Evolutionary conservation across 2,888 invertebrate genomes (phyloP), one percentile per base, ranked within the genome.

Genomic region (Blastobasis adustella): DNA sequence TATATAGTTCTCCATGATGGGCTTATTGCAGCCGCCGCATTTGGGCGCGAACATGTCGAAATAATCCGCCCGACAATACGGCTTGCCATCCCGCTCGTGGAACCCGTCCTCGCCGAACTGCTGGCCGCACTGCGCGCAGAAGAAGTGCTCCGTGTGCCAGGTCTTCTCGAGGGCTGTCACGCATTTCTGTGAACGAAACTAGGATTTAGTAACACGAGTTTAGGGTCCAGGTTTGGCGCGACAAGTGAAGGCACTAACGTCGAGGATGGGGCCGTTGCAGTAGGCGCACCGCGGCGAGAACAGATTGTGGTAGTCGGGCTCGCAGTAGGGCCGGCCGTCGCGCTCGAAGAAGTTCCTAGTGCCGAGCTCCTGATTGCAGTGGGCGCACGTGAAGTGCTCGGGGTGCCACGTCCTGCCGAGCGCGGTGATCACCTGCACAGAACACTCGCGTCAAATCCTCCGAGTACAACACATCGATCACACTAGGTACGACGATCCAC

Each of bases 81-180:
- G 97, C 78, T 97, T 96, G 55, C 98, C 97, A 66, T 97, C 96
- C 65, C 95, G 91, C 79, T 99, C 99, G 87, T 99, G 98, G 91
- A 98, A 99, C 43, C 98, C 98, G 58, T 98, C 98, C 67, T 98
- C 98, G 8, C 98, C 98, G 75, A 99, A 98, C 76, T 96, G 96
- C 76, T 96, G 95, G 45, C 98, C 98, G 79, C 99, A 99, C 74
- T 98, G 97, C 58, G 97, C 96, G 87, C 99, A 99, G 90, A 98
- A 96, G 91, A 99, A 99, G 87, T 98, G 98, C 80, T 99, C 98
- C 69, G 98, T 97, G 79, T 99, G 99, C 98, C 98, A 99, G 61
- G 98, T 98, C 85, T 96, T 96, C 80, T 98, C 98, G 79, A 99
- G 86, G 7, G 98, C 99, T 1, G 98, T 98, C 58, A 99, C 97